Evolutionary conservation across 2,888 invertebrate genomes (phyloP), one percentile per base, ranked within the genome.

Genomic region (Aleiodes testaceus): DNA sequence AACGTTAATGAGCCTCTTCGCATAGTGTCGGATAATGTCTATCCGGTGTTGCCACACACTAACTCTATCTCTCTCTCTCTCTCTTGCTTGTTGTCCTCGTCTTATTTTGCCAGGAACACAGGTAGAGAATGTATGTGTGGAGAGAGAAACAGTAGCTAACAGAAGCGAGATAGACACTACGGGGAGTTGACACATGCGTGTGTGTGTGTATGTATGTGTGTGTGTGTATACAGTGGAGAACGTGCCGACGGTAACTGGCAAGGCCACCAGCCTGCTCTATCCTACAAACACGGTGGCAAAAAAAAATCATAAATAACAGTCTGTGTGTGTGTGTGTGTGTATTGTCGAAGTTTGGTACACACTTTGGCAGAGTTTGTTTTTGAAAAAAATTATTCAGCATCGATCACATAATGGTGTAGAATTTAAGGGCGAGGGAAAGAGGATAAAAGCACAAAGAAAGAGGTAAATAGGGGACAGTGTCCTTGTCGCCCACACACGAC

Each of bases 61-160:
- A 22, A 45, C 71, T 67, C 20, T 67, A 47, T 9, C 53, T 66
- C 44, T 47, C 30, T 69, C 45, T 61, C 42, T 66, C 53, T 69
- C 36, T 36, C 36, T 36, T 7, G 4, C 2, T 3, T 7, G 6
- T 9, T 36, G 9, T 70, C 63, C 44, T n/a, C 7, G 22, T 68
- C 52, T 4, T 36, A 9, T 6, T 36, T 68, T 47, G 16, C 16
- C 6, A 47, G n/a, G n/a, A n/a, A 55, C 30, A 18, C 45, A 26
- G 36, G 18, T 20, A n/a, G 3, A 49, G 22, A 30, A 12, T 14
- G 7, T n/a, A 20, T 47, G n/a, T 64, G 12, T 45, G 14, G 26
- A 36, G 36, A 36, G 36, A 9, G 9, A 36, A 36, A 36, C 36
- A 36, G 36, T 36, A 36, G 36, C 36, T 9, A 11, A 36, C 36